A percentile compares a stretch with the other conserved stretches of the same genome.
Conservation (phyloP, 2,113 vertebrate genomes). For the Serilophus lunatus region DNA sequence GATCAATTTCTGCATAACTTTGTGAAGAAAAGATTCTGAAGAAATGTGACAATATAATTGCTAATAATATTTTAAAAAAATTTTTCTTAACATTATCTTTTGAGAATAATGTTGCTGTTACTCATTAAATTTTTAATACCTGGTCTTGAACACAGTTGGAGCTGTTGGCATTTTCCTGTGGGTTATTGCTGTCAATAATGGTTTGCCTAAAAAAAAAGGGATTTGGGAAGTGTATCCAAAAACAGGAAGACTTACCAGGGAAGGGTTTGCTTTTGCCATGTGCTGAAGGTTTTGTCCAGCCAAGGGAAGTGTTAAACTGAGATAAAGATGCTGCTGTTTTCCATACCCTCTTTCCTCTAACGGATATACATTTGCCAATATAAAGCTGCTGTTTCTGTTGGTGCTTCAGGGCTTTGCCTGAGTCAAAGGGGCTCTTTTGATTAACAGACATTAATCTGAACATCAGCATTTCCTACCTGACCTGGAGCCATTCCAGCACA, state of each 20-base stretch:
- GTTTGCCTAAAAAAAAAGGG: background rate
- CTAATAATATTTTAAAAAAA: background rate
- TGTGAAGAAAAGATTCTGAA: background rate
- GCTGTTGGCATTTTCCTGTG: background rate
- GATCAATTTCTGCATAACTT: background rate
- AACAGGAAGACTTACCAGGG: background rate
- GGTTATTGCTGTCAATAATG: background rate
- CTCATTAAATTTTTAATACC: background rate
- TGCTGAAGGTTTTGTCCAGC: slow-evolving; percentile 17
- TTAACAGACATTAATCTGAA: background rate
- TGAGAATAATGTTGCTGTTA: background rate
- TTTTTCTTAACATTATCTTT: background rate
- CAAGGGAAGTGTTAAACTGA: background rate
- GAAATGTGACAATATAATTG: background rate
- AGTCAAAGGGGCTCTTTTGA: background rate
- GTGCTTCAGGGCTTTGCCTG: background rate
- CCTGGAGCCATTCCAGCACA: background rate
- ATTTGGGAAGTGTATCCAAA: background rate
- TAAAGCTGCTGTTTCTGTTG: background rate
- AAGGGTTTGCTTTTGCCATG: background rate
- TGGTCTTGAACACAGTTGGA: background rate
- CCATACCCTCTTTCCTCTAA: background rate
- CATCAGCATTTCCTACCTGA: background rate
- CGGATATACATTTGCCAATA: background rate
- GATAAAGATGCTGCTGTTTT: slow-evolving; percentile 25